phyloP scores from a whole-genome alignment of 2,113 vertebrate species.

The Hypomesus transpacificus region DNA sequence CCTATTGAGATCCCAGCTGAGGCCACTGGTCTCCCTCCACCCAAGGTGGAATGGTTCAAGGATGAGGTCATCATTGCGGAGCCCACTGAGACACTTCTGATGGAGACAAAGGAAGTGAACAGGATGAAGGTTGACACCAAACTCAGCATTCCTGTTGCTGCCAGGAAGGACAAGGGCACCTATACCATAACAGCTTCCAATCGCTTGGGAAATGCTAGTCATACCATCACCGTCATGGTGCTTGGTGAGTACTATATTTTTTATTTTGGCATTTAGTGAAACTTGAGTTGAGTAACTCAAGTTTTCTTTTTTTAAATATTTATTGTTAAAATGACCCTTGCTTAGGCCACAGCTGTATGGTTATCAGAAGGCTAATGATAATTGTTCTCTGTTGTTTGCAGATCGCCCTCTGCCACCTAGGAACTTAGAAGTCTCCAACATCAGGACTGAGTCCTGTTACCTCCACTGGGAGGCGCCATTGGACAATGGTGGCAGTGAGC shows the following conservation, averaged over 20 bases:
- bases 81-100: conserved; percentile 75
- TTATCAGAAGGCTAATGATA: background rate
- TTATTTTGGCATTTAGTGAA: background rate
- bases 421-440: conserved; percentile 85
- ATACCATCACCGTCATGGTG: conserved; percentile 81
- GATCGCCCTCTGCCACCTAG: conserved; percentile 93
- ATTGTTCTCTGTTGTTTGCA: conserved; percentile 52
- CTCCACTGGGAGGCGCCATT: conserved; percentile 87
- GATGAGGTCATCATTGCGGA: conserved; percentile 83
- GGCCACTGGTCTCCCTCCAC: conserved; percentile 89
- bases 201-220: conserved; percentile 84
- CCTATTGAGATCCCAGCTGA: conserved; percentile 89
- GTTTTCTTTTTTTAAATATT: background rate
- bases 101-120: conserved; percentile 83
- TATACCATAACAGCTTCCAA: conserved; percentile 87
- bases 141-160: conserved; percentile 74
- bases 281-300: too few species aligned
- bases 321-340: background rate
- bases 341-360: background rate
- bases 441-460: conserved; percentile 88
- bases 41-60: conserved; percentile 94
- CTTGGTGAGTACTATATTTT: conserved; percentile 76
- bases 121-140: conserved; percentile 84
- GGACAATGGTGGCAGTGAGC: conserved; percentile 92
- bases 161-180: conserved; percentile 80